phyloP scores from a whole-genome alignment of 2,113 vertebrate genomes.

The Equus przewalskii region DNA sequence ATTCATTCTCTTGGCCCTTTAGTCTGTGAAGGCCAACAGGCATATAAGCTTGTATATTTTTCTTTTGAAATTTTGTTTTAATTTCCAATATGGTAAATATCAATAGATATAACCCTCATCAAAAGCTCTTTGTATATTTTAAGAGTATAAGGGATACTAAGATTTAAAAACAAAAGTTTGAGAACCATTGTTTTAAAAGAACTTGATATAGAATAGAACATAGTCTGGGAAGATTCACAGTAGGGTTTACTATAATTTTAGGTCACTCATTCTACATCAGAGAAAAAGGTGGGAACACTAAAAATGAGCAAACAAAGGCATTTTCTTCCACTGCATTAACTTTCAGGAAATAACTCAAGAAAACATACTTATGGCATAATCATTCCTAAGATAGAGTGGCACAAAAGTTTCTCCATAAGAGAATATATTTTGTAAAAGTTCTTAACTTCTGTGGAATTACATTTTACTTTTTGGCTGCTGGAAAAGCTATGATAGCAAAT shows the following conservation, averaged over 20 bases:
- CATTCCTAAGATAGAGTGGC: neutral
- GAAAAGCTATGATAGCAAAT: neutral
- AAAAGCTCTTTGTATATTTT: neutral
- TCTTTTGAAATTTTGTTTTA: constrained; percentile 15
- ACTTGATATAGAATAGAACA: neutral
- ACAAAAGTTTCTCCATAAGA: neutral
- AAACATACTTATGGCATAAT: constrained; percentile 20
- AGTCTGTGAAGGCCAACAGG: neutral
- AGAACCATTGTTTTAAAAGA: constrained; percentile 18
- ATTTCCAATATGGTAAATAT: constrained; percentile 19
- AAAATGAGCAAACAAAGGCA: constrained; percentile 11
- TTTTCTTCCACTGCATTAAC: neutral
- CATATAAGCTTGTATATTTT: neutral
- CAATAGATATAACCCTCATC: neutral
- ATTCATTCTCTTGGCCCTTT: neutral
- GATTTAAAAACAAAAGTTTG: neutral
- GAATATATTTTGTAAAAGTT: neutral
- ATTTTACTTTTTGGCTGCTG: neutral
- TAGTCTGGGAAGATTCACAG: neutral
- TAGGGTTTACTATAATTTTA: constrained; percentile 39
- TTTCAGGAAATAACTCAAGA: constrained; percentile 15
- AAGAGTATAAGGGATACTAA: neutral
- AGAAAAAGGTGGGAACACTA: neutral
- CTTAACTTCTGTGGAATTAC: neutral
- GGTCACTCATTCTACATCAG: constrained; percentile 45